phyloP scores from a whole-genome alignment of 2,113 vertebrate species.

The Sminthopsis crassicaudata region DNA sequence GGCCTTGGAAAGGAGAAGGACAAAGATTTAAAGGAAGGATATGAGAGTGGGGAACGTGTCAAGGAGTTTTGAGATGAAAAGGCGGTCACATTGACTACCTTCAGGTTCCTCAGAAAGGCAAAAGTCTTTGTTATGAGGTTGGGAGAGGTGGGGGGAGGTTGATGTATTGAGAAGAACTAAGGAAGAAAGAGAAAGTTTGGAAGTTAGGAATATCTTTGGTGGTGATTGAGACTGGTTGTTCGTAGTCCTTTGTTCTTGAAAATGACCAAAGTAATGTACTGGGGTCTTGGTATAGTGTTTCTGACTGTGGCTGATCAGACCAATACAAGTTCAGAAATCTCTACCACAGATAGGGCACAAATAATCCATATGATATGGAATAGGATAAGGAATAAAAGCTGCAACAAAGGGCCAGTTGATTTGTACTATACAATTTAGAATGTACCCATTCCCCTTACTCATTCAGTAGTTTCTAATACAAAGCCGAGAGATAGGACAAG shows the following conservation, averaged over 20 bases:
- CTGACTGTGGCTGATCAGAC: no score
- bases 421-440: no score
- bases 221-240: not conserved
- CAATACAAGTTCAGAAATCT: no score
- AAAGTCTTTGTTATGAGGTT: not conserved
- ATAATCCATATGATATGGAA: no score
- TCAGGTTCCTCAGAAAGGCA: not conserved
- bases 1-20: not conserved
- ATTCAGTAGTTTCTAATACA: not conserved
- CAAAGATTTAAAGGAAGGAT: not conserved
- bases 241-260: no score
- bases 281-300: no score
- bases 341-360: no score
- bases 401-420: no score
- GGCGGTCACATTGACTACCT: not conserved
- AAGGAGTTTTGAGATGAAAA: not conserved
- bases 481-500: not conserved
- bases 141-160: not conserved
- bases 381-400: not conserved
- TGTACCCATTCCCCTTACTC: not conserved
- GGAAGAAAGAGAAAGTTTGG: not conserved
- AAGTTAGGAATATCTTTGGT: not conserved
- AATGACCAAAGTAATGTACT: no score
- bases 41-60: not conserved
- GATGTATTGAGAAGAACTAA: not conserved